Conservation (phyloP, 1,140 invertebrate genomes). For the Eubasilissa regina region DNA sequence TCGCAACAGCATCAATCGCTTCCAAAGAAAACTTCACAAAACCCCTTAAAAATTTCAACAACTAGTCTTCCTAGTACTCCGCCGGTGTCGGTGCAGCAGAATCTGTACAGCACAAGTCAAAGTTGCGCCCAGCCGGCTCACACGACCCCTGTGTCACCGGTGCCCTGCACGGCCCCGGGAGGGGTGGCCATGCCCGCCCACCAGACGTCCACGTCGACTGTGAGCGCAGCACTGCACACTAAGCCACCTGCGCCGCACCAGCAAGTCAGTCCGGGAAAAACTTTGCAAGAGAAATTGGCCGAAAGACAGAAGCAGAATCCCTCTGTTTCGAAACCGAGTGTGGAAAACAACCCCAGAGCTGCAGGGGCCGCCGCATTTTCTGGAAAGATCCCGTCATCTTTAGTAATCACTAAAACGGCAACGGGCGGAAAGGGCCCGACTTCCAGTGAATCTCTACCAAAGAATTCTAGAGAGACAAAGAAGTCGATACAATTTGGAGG, state of each 20-base stretch:
- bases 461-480: conserved; percentile 64
- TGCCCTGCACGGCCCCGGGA: conserved; percentile 54
- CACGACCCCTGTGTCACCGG: conserved; percentile 46
- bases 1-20: conserved; percentile 44
- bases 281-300: conserved; percentile 76
- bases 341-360: conserved; percentile 10
- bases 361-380: conserved; percentile 65
- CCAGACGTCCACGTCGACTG: conserved; percentile 63
- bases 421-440: background rate
- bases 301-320: conserved; percentile 73
- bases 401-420: conserved; percentile 66
- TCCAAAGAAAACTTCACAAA: conserved; percentile 15
- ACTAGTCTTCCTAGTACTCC: conserved; percentile 61
- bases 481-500: conserved; percentile 63
- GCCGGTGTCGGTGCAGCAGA: conserved; percentile 2
- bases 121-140: conserved; percentile 50
- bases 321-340: conserved; percentile 55
- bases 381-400: conserved; percentile 68
- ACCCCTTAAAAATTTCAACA: background rate
- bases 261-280: conserved; percentile 73
- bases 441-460: conserved; percentile 48
- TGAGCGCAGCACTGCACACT: conserved; percentile 62
- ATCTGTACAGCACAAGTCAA: conserved; percentile 14
- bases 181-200: conserved; percentile 64
- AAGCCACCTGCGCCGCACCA: conserved; percentile 67